Percentiles rank a stretch among this genome's conserved stretches.
phyloP scores from a whole-genome alignment of 30 jellyfish, hydroid and myxozoan species.

The Phacellophora camtschatica region DNA sequence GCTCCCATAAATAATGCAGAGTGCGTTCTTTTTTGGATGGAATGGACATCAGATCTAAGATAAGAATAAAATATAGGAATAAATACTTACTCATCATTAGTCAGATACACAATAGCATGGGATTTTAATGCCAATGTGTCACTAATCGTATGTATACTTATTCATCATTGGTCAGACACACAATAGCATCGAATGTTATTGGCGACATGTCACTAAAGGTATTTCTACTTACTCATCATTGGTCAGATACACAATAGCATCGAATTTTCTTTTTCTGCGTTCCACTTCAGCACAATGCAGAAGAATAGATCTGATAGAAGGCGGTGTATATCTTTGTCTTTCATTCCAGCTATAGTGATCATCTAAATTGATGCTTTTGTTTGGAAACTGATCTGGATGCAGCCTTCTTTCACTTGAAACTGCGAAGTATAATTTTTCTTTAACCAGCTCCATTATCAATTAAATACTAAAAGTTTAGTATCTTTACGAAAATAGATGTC shows the following conservation, averaged over 20 bases:
- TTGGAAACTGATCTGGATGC: constrained; percentile 13
- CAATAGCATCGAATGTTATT: not conserved
- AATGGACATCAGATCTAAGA: constrained; percentile 44
- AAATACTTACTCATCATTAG: not conserved
- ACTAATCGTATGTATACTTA: not conserved
- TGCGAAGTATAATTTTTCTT: constrained; percentile 42
- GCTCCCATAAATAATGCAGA: constrained; percentile 88
- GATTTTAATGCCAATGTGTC: not conserved
- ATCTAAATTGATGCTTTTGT: constrained; percentile 33
- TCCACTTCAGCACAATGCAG: constrained; percentile 81
- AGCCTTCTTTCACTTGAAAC: constrained; percentile 16
- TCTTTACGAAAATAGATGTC: not conserved
- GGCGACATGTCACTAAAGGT: not conserved
- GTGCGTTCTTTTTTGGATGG: constrained; percentile 67
- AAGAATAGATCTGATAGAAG: constrained; percentile 69
- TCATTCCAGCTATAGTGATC: constrained; percentile 22
- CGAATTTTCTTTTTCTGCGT: constrained; percentile 34
- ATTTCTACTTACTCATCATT: constrained; percentile 63
- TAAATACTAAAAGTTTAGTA: not conserved
- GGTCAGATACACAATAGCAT: constrained; percentile 49
- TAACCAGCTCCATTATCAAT: constrained; percentile 53
- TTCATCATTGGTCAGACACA: not conserved
- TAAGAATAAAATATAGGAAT: too few species aligned
- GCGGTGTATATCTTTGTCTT: constrained; percentile 68
- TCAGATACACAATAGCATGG: not conserved